Conservation (phyloP, 2,888 invertebrate genomes). For the Lordiphosa fenestrarum region DNA sequence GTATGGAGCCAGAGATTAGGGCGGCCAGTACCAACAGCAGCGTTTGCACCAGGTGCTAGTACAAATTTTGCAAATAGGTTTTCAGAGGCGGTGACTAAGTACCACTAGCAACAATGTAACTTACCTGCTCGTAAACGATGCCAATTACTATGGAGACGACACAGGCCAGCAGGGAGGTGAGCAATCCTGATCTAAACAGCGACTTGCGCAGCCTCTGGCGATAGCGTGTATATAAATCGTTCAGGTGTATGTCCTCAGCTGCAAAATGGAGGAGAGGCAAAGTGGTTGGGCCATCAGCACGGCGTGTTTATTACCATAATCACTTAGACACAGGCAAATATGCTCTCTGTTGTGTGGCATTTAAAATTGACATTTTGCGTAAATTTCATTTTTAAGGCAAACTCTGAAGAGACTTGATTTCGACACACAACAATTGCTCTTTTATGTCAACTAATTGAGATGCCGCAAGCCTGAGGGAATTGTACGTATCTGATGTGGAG, state of each 20-base stretch:
- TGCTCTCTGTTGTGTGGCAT: conserved; percentile 17
- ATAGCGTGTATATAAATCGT: conserved; percentile 80
- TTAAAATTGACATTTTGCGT: conserved; percentile 37
- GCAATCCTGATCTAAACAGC: conserved; percentile 79
- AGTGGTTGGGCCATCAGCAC: conserved; percentile 13
- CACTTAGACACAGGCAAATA: conserved; percentile 11
- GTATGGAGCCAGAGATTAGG: conserved; percentile 77
- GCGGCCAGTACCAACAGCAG: conserved; percentile 74
- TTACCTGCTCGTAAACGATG: conserved; percentile 76
- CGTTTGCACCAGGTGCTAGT: conserved; percentile 67
- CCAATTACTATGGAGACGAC: conserved; percentile 78
- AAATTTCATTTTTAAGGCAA: conserved; percentile 18
- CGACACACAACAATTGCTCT: conserved; percentile 3
- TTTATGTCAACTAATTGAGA: conserved; percentile 14
- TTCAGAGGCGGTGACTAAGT: neutral
- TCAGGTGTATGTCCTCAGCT: conserved; percentile 80
- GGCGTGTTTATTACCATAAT: neutral
- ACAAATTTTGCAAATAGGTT: neutral
- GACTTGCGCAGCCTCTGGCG: conserved; percentile 80
- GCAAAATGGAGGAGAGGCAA: conserved; percentile 38
- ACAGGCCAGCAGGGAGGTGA: conserved; percentile 79
- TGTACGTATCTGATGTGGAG: neutral
- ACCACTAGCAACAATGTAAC: conserved; percentile 19
- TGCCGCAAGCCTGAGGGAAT: conserved; percentile 10
- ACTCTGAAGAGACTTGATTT: conserved; percentile 18